phyloP scores from a whole-genome alignment of 2,888 invertebrate genomes.

The Escarpia spicata region DNA sequence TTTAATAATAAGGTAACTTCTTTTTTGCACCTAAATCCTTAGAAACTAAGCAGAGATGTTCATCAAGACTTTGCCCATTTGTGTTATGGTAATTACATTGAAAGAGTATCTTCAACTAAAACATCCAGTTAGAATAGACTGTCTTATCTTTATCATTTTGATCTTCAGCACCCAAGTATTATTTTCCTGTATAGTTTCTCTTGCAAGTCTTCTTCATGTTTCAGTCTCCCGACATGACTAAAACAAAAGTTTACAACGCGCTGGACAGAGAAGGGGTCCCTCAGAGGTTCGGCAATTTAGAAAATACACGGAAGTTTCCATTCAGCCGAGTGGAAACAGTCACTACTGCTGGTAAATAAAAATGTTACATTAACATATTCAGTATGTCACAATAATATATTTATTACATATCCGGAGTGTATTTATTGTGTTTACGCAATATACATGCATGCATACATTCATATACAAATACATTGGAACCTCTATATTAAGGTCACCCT shows the following conservation, averaged over 20 bases:
- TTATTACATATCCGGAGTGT: too few species aligned
- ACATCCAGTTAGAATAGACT: not conserved
- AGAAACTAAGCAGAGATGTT: too few species aligned
- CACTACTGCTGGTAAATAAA: constrained; percentile 49
- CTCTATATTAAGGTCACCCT: too few species aligned
- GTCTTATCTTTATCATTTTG: not conserved
- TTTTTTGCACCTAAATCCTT: too few species aligned
- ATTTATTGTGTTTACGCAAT: too few species aligned
- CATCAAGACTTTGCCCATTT: too few species aligned
- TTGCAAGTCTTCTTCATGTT: not conserved
- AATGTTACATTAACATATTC: not conserved
- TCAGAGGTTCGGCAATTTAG: not conserved
- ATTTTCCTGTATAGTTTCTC: not conserved
- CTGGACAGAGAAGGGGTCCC: constrained; percentile 46
- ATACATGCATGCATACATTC: too few species aligned
- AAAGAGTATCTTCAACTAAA: not conserved
- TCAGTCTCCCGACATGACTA: constrained; percentile 36
- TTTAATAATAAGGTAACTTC: too few species aligned
- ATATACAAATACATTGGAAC: too few species aligned
- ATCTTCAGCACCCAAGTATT: not conserved
- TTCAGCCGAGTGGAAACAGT: constrained; percentile 48
- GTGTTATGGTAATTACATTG: too few species aligned
- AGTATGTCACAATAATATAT: not conserved
- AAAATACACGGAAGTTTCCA: constrained; percentile 52
- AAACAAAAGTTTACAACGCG: constrained; percentile 53